Base-by-base conservation (phyloP, 2,888 invertebrate species). In the Scaptomyza polygonia region DNA sequence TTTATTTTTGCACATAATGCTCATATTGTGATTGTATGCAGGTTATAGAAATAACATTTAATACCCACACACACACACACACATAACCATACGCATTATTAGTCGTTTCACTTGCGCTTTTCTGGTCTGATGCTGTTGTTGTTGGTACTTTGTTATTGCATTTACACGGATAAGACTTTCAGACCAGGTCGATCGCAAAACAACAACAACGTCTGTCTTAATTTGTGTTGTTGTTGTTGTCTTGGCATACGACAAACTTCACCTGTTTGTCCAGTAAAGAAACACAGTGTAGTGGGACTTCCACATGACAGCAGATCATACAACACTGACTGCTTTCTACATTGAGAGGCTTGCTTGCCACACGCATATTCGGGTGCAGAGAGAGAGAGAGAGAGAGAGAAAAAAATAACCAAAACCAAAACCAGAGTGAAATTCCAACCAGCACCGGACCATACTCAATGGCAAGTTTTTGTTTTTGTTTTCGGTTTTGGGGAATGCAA, bases 21-120 rank as follows among this genome's bases (percentile, higher is more conserved):
- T n/a, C n/a, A n/a, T n/a, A n/a, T n/a, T n/a, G n/a, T n/a, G n/a
- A n/a, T n/a, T n/a, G n/a, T n/a, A n/a, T n/a, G n/a, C n/a, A n/a
- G n/a, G n/a, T n/a, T n/a, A n/a, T n/a, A n/a, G n/a, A n/a, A n/a
- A n/a, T n/a, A n/a, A n/a, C n/a, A n/a, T n/a, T n/a, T n/a, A n/a
- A 27, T 6, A 27, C 27, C 3, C 27, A 27, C 27, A 27, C 27
- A 27, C 9, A n/a, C n/a, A n/a, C n/a, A n/a, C n/a, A n/a, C n/a
- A n/a, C n/a, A n/a, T n/a, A 27, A 12, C 3, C 34, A 8, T 21
- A 69, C 49, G 49, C 76, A 75, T 71, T 65, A 61, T 72, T 65
- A 72, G 57, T 65, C 61, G 61, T 76, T 76, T 73, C 76, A 73
- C 73, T 73, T 73, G 77, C 73, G 77, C 76, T 73, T 72, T 73